Evolutionary conservation across 2,113 vertebrate species (phyloP).

Genomic region (Campylorhamphus procurvoides): DNA sequence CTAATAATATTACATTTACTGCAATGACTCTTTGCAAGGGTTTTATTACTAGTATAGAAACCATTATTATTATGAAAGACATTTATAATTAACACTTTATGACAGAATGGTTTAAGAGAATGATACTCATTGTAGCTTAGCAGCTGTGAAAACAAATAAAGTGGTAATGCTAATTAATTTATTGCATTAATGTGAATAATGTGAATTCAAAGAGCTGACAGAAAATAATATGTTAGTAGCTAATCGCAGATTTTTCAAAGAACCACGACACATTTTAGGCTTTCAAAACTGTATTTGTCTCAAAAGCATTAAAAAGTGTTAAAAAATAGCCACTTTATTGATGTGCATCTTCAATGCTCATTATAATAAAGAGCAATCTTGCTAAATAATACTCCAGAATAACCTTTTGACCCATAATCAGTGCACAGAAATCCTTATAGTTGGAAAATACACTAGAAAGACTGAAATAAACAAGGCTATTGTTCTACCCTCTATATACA

Average conservation of each 20-base stretch:
- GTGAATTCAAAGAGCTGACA: conserved; percentile 65
- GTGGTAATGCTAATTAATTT: conserved; percentile 56
- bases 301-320: conserved; percentile 50
- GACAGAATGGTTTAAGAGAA: conserved; percentile 56
- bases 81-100: conserved; percentile 62
- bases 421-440: conserved; percentile 50
- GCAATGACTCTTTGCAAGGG: conserved; percentile 41
- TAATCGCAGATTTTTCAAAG: conserved; percentile 62
- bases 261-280: neutral
- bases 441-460: conserved; percentile 53
- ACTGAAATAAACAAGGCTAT: conserved; percentile 25
- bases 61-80: conserved; percentile 47
- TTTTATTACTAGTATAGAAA: conserved; percentile 27
- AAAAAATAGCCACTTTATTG: conserved; percentile 56
- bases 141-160: conserved; percentile 67
- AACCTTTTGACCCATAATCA: conserved; percentile 63
- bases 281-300: conserved; percentile 55
- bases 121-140: conserved; percentile 55
- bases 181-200: conserved; percentile 51
- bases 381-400: conserved; percentile 62
- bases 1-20: conserved; percentile 37
- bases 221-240: conserved; percentile 55
- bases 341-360: conserved; percentile 51
- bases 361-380: conserved; percentile 66
- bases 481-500: neutral